Evolutionary conservation across 2,888 invertebrate species (phyloP).

Genomic region (Ormyrus thymus): DNA sequence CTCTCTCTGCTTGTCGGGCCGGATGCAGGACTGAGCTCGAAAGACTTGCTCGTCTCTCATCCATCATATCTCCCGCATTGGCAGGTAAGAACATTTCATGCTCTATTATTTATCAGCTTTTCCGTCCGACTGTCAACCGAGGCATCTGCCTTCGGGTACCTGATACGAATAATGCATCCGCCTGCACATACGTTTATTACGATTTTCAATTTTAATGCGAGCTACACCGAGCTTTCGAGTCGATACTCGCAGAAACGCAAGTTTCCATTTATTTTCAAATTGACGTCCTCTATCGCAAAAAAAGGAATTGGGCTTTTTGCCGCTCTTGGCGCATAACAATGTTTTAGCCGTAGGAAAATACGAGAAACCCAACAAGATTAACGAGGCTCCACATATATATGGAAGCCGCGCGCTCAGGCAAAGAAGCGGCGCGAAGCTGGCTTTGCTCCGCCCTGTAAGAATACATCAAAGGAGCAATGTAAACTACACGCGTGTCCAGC

Average conservation of each 20-base stretch:
- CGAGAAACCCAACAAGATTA: too few relatives aligned
- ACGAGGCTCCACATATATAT: too few relatives aligned
- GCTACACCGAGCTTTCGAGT: not conserved
- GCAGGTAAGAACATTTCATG: slow-evolving; percentile 62
- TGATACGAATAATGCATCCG: slow-evolving; percentile 22
- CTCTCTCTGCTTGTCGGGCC: slow-evolving; percentile 1
- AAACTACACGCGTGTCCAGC: slow-evolving; percentile 10
- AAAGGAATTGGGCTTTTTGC: too few relatives aligned
- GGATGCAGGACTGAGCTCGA: not conserved
- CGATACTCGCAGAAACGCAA: not conserved
- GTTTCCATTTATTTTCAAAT: too few relatives aligned
- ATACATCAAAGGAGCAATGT: slow-evolving; percentile 42
- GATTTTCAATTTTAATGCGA: slow-evolving; percentile 15
- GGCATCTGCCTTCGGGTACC: not conserved
- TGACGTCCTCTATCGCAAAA: too few relatives aligned
- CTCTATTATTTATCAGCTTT: slow-evolving; percentile 63
- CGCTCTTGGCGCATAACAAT: too few relatives aligned
- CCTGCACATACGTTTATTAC: not conserved
- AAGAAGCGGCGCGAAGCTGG: too few relatives aligned
- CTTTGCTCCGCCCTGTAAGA: slow-evolving; percentile 8
- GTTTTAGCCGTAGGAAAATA: too few relatives aligned
- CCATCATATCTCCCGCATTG: slow-evolving; percentile 64
- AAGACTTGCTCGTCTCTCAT: slow-evolving; percentile 57
- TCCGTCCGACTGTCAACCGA: slow-evolving; percentile 35
- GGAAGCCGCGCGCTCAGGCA: too few relatives aligned